Evolutionary conservation across 2,113 vertebrate genomes (phyloP), one percentile per base, ranked within the genome.

Genomic region (Caracal caracal): DNA sequence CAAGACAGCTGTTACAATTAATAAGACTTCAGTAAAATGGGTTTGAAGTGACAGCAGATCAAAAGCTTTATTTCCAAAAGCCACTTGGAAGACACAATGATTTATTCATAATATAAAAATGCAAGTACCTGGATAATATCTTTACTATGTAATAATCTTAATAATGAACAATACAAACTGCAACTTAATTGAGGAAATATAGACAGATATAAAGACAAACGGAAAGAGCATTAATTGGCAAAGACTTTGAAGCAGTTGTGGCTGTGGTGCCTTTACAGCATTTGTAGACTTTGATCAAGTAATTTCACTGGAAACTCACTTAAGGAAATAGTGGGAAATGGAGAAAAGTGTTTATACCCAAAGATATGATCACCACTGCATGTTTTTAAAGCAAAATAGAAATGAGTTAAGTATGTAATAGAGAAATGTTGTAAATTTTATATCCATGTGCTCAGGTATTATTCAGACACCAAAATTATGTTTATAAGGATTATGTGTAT

Each of bases 21-120:
- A 80, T 86, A 20, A 86, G 37, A 56, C 8, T 49, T 85, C 33
- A 71, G 5, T 61, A 49, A 85, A 86, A 68, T 91, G 53, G 6
- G 10, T 73, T 86, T 92, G 63, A 86, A 71, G 22, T 63, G 53
- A 87, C n/a, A 40, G 49, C 65, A 92, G 53, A 40, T 79, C n/a
- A 87, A 95, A 95, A 86, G 35, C 26, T 49, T 35, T 78, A 84
- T 71, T 30, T 9, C 20, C 37, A 84, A 71, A 91, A 76, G 30
- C 33, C 15, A 40, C 49, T 78, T 71, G 59, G 12, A 88, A 68
- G 12, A 82, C 30, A 65, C 47, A 73, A 68, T 68, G n/a, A 56
- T 79, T 90, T 90, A 68, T n/a, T 87, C 35, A 70, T 87, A 79
- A 49, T 65, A 68, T 43, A 68, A 94, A 66, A 81, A 53, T 65